Conservation (phyloP, 1,140 invertebrate genomes). For the Neodiprion virginianus region DNA sequence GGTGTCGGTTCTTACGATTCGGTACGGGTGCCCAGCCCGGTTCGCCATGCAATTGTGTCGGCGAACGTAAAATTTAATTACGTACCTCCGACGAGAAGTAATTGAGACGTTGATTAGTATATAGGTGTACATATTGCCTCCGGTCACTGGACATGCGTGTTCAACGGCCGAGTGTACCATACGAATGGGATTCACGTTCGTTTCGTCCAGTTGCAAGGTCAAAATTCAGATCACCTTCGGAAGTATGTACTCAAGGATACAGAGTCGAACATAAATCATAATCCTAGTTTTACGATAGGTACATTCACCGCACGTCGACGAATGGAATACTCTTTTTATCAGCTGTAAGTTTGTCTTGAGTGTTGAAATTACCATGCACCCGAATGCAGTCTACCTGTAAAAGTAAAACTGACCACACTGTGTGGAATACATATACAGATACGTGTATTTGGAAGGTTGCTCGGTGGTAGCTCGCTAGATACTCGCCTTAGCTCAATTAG, state of each 20-base stretch:
- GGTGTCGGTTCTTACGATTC: conserved; percentile 1
- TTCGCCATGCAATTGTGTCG: neutral
- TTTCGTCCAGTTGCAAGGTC: neutral
- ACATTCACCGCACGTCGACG: too few species aligned
- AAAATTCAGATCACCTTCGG: neutral
- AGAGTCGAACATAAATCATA: too few species aligned
- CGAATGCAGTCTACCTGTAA: neutral
- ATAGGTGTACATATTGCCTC: neutral
- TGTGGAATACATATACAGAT: neutral
- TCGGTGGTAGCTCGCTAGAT: neutral
- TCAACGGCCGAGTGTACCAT: neutral
- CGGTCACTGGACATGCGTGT: neutral
- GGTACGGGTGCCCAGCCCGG: neutral
- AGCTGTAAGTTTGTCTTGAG: neutral
- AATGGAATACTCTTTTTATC: too few species aligned
- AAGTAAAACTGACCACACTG: too few species aligned
- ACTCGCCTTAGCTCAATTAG: neutral
- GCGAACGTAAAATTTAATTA: conserved; percentile 5
- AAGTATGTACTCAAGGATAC: neutral
- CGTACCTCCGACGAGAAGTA: neutral
- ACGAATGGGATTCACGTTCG: too few species aligned
- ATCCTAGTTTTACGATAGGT: too few species aligned
- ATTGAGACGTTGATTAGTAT: conserved; percentile 7
- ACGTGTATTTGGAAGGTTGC: neutral
- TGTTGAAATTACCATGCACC: neutral